phyloP scores from a whole-genome alignment of 2,888 invertebrate species.

The Folsomia candida region DNA sequence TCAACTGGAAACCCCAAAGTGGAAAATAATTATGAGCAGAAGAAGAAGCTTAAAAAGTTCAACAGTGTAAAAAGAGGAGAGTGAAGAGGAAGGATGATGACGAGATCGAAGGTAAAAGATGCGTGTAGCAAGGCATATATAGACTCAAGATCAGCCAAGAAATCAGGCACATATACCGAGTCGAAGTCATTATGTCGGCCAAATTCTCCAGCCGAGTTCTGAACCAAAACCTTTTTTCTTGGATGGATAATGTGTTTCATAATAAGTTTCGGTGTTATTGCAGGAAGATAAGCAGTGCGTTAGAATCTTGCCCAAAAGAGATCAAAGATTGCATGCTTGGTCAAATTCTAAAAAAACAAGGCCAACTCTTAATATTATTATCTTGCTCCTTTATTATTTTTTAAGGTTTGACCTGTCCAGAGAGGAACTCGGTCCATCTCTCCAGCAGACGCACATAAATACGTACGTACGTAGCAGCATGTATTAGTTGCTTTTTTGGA shows the following conservation, averaged over 20 bases:
- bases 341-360: neutral
- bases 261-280: no score
- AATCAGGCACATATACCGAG: neutral
- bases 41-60: neutral
- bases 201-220: neutral
- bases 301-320: neutral
- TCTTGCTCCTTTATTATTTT: neutral
- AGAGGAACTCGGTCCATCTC: neutral
- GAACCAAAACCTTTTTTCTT: neutral
- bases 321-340: neutral
- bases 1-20: neutral
- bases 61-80: neutral
- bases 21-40: neutral
- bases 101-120: neutral
- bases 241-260: no score
- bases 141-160: neutral
- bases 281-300: no score
- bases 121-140: no score
- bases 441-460: neutral
- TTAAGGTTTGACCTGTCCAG: neutral
- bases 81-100: no score
- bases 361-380: neutral
- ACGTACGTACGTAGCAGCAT: neutral
- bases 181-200: neutral
- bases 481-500: no score